Evolutionary conservation across 2,113 vertebrate species (phyloP).

Genomic region (Salvelinus fontinalis): DNA sequence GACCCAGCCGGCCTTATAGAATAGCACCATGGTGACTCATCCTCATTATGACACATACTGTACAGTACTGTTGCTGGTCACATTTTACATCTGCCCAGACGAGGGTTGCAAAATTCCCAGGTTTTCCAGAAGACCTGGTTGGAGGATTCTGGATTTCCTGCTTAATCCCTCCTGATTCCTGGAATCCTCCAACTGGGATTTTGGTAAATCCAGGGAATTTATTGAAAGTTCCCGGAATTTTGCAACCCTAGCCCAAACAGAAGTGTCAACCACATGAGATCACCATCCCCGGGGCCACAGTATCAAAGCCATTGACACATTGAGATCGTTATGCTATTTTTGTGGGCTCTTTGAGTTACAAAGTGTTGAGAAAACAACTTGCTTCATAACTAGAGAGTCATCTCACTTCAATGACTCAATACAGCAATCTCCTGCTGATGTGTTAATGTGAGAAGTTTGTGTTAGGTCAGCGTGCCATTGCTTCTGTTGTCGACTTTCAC

Average conservation of each 20-base stretch:
- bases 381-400: neutral
- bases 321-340: too few relatives aligned
- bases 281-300: neutral
- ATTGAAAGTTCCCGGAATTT: too few relatives aligned
- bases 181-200: too few relatives aligned
- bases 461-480: neutral
- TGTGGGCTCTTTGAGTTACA: neutral
- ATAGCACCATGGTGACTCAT: neutral
- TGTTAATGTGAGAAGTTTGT: neutral
- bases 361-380: neutral
- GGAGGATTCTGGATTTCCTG: too few relatives aligned
- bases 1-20: neutral
- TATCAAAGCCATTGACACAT: neutral
- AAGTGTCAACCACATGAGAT: slow-evolving; percentile 48
- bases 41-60: neutral
- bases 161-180: too few relatives aligned
- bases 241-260: neutral
- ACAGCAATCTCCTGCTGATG: neutral
- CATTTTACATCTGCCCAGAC: slow-evolving; percentile 8
- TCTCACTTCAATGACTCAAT: neutral
- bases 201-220: too few relatives aligned
- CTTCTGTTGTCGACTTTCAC: too few relatives aligned
- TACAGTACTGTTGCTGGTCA: slow-evolving; percentile 26
- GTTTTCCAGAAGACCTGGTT: too few relatives aligned
- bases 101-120: too few relatives aligned